These are phyloP conservation scores for Gavia stellata DNA, from an alignment of 2,113 vertebrate species.

Conservation along the genomic window DNA sequence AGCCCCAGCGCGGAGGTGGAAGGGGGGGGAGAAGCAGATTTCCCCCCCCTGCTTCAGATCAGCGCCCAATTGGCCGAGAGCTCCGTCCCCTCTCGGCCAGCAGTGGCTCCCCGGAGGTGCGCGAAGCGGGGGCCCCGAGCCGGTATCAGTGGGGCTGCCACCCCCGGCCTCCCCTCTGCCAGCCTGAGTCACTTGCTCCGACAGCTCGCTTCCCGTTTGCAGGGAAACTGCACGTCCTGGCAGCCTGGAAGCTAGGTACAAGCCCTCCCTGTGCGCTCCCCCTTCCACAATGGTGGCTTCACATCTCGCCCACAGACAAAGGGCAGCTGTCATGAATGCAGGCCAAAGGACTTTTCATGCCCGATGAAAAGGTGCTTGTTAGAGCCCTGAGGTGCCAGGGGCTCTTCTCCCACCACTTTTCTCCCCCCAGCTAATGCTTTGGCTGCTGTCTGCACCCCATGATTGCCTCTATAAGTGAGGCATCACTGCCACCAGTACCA, in stretches of 20 bases:
- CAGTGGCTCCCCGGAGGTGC: slow-evolving; percentile 34
- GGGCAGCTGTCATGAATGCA: slow-evolving; percentile 41
- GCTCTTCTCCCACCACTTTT: slow-evolving; percentile 66
- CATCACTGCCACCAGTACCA: not conserved
- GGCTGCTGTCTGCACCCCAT: not conserved
- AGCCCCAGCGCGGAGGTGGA: slow-evolving; percentile 62
- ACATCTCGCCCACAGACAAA: slow-evolving; percentile 58
- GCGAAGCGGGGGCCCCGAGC: slow-evolving; percentile 26
- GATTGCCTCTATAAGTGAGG: not conserved
- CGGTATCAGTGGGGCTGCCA: slow-evolving; percentile 5
- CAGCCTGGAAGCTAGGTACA: slow-evolving; percentile 68
- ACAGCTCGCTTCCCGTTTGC: slow-evolving; percentile 66
- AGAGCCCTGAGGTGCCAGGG: slow-evolving; percentile 60
- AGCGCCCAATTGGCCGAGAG: slow-evolving; percentile 71
- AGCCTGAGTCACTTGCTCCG: slow-evolving; percentile 68
- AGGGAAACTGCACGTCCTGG: slow-evolving; percentile 66
- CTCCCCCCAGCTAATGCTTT: slow-evolving; percentile 18
- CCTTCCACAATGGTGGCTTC: slow-evolving; percentile 62
- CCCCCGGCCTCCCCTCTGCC: slow-evolving; percentile 51
- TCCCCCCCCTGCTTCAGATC: slow-evolving; percentile 16
- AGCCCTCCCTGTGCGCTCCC: slow-evolving; percentile 65
- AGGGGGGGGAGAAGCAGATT: slow-evolving; percentile 56
- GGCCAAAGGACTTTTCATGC: slow-evolving; percentile 45
- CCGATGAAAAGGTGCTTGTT: slow-evolving; percentile 62
- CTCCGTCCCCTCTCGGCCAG: slow-evolving; percentile 60